phyloP scores from a whole-genome alignment of 2,797 vertebrate genomes.

The Oreonectes daqikongensis region DNA sequence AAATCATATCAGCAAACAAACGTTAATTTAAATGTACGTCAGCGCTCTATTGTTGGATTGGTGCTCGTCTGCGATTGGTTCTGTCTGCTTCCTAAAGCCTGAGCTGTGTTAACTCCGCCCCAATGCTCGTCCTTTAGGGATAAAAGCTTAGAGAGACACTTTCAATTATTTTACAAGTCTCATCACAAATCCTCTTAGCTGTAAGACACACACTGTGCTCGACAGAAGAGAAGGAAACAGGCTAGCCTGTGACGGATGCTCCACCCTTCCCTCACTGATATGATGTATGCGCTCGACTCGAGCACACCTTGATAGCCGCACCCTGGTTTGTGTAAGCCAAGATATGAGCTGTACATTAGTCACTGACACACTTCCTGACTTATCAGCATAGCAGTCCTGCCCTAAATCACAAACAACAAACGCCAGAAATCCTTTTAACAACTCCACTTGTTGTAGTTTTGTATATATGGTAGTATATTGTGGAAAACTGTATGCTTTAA shows the following conservation, averaged over 20 bases:
- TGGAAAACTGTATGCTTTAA: no score
- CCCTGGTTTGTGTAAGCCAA: background rate
- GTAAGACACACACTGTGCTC: conserved; percentile 65
- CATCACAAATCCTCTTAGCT: conserved; percentile 72
- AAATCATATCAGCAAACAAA: background rate
- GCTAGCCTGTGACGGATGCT: conserved; percentile 58
- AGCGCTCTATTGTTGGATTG: conserved; percentile 1
- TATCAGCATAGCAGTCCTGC: background rate
- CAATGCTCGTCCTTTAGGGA: conserved; percentile 60
- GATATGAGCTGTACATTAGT: conserved; percentile 3
- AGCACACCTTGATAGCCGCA: conserved; percentile 33
- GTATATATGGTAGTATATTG: no score
- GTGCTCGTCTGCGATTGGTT: background rate
- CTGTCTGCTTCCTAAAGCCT: conserved; percentile 28
- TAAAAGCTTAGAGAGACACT: conserved; percentile 63
- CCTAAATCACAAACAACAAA: background rate
- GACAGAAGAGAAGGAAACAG: conserved; percentile 55
- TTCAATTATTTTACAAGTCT: conserved; percentile 66
- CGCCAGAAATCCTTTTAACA: background rate
- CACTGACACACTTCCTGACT: background rate
- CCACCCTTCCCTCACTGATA: conserved; percentile 34
- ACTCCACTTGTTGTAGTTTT: no score
- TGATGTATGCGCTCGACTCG: background rate
- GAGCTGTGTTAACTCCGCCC: conserved; percentile 38
- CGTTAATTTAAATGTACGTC: background rate